These are phyloP conservation scores for Podarcis siculus DNA, from an alignment of 2,797 vertebrate genomes.

Conservation along the genomic window DNA sequence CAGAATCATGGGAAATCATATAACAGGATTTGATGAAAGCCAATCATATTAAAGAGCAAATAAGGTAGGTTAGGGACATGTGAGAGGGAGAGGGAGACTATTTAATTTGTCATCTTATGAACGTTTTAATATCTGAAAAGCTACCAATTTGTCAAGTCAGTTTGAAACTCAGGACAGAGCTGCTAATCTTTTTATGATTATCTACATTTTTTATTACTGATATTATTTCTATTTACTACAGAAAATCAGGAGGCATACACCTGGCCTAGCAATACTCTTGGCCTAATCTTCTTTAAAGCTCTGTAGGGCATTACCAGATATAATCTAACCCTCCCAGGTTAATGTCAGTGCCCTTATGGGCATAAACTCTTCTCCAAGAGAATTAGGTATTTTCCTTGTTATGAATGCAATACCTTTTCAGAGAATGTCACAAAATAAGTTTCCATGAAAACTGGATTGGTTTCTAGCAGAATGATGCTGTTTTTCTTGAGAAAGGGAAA, in stretches of 20 bases:
- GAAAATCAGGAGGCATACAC: slow-evolving; percentile 66
- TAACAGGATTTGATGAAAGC: slow-evolving; percentile 61
- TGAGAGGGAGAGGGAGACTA: neutral
- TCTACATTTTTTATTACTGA: slow-evolving; percentile 40
- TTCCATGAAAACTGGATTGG: slow-evolving; percentile 83
- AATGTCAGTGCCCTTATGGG: slow-evolving; percentile 65
- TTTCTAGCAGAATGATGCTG: slow-evolving; percentile 37
- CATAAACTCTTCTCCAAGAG: slow-evolving; percentile 81
- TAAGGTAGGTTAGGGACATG: slow-evolving; percentile 33
- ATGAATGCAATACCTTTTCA: slow-evolving; percentile 78
- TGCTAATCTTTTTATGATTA: slow-evolving; percentile 38
- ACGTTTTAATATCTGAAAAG: slow-evolving; percentile 18
- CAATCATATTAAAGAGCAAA: slow-evolving; percentile 60
- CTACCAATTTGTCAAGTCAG: slow-evolving; percentile 6
- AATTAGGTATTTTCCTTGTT: slow-evolving; percentile 84
- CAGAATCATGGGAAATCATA: slow-evolving; percentile 56
- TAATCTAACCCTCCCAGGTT: slow-evolving; percentile 82
- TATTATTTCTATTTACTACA: slow-evolving; percentile 38
- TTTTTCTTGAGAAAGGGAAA: slow-evolving; percentile 19
- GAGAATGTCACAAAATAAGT: slow-evolving; percentile 63
- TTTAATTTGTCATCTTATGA: slow-evolving; percentile 36
- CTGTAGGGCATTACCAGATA: slow-evolving; percentile 65
- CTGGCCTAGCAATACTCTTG: slow-evolving; percentile 69
- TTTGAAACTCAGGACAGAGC: rapidly evolving
- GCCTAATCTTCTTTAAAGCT: slow-evolving; percentile 82